Evolutionary conservation across 2,888 invertebrate genomes (phyloP).

Genomic region (Platypus cylindrus): DNA sequence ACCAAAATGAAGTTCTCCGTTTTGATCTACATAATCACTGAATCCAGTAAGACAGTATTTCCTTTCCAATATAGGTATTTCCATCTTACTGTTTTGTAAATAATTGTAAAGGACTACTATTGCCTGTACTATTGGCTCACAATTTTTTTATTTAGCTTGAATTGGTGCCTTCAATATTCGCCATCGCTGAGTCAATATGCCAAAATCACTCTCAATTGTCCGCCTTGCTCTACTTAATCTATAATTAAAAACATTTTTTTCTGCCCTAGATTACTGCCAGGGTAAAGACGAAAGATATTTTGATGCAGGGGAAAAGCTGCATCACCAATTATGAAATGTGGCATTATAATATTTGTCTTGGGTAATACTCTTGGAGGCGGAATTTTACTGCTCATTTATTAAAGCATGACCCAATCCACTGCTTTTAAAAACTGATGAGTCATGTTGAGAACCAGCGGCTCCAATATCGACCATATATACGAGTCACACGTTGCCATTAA

Average conservation of each 20-base stretch:
- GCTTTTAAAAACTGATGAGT: slow-evolving; percentile 19
- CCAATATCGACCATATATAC: slow-evolving; percentile 22
- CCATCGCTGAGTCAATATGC: slow-evolving; percentile 13
- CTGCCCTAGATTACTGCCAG: slow-evolving; percentile 12
- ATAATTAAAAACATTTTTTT: slow-evolving; percentile 5
- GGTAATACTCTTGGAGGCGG: slow-evolving; percentile 11
- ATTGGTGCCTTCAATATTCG: slow-evolving; percentile 9
- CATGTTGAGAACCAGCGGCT: slow-evolving; percentile 23
- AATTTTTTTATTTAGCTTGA: slow-evolving; percentile 10
- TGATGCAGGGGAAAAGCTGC: slow-evolving; percentile 10
- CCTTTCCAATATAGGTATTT: slow-evolving; percentile 3
- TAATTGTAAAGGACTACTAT: slow-evolving; percentile 16
- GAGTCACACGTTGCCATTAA: slow-evolving; percentile 20
- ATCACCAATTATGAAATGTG: slow-evolving; percentile 11
- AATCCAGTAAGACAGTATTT: slow-evolving; percentile 4
- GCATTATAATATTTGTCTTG: slow-evolving; percentile 9
- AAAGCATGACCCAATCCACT: slow-evolving; percentile 9
- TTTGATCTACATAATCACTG: slow-evolving; percentile 4
- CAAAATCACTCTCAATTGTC: slow-evolving; percentile 1
- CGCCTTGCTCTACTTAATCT: neutral
- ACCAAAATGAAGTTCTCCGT: slow-evolving; percentile 2
- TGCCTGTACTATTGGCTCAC: slow-evolving; percentile 12
- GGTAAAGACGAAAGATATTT: slow-evolving; percentile 14
- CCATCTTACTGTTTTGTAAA: slow-evolving; percentile 12
- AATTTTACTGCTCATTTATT: slow-evolving; percentile 5